These are phyloP conservation scores for Glaucidium brasilianum DNA, from an alignment of 2,113 vertebrate species.

Conservation along the genomic window DNA sequence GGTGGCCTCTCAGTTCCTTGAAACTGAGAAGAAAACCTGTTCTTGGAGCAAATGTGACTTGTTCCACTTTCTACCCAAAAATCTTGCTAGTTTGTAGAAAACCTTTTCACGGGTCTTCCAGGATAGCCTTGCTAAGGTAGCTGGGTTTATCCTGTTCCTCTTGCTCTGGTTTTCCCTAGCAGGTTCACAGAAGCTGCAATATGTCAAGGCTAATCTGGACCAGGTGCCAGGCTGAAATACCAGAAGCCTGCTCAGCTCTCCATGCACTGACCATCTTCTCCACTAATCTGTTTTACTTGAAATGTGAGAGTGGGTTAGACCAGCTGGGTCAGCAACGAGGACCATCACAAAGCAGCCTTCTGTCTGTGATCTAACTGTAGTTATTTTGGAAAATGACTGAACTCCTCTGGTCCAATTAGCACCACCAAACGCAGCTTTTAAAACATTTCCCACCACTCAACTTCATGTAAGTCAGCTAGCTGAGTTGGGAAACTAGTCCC, in stretches of 20 bases:
- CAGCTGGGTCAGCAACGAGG: background rate
- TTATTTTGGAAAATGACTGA: background rate
- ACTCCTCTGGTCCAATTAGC: background rate
- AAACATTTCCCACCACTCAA: background rate
- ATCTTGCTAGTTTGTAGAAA: background rate
- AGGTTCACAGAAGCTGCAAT: background rate
- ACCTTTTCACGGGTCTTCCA: background rate
- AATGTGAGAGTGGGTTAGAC: background rate
- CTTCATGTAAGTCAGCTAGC: background rate
- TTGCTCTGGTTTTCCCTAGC: background rate
- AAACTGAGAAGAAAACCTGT: background rate
- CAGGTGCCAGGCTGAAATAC: background rate
- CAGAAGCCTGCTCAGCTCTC: background rate
- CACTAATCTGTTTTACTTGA: background rate
- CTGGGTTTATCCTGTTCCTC: background rate
- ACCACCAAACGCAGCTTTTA: background rate
- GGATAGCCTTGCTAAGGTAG: background rate
- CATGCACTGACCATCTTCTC: rapidly evolving
- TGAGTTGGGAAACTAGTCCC: background rate
- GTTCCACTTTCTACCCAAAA: background rate
- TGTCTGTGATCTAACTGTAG: background rate
- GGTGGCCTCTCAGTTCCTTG: background rate
- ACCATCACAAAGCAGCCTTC: background rate
- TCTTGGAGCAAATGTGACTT: background rate
- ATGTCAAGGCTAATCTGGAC: background rate